Evolutionary conservation across 2,113 vertebrate species (phyloP).

Genomic region (Amia ocellicauda): DNA sequence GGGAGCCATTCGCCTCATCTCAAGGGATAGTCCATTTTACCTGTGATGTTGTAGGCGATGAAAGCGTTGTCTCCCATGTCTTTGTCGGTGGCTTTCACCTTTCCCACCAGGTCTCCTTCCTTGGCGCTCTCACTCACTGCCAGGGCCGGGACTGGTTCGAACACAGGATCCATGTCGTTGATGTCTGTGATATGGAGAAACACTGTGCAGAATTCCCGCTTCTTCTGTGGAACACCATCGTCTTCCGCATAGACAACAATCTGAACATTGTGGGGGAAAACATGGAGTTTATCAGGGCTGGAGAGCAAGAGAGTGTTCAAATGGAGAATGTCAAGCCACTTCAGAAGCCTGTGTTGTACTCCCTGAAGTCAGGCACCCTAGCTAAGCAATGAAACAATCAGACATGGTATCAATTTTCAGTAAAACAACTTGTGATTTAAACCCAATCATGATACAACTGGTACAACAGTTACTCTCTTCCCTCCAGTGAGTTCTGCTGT

Average conservation of each 20-base stretch:
- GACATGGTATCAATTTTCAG: too few species aligned
- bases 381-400: too few species aligned
- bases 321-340: too few species aligned
- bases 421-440: too few species aligned
- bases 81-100: constrained; percentile 44
- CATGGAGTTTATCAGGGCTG: neutral
- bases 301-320: too few species aligned
- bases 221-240: constrained; percentile 46
- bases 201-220: constrained; percentile 50
- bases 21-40: constrained; percentile 31
- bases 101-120: constrained; percentile 42
- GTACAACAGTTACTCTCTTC: too few species aligned
- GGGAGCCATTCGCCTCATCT: neutral
- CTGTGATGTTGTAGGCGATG: constrained; percentile 41
- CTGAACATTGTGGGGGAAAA: constrained; percentile 24
- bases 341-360: too few species aligned
- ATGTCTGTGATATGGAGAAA: constrained; percentile 43
- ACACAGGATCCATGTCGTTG: constrained; percentile 50
- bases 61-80: constrained; percentile 55
- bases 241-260: constrained; percentile 53
- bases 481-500: too few species aligned
- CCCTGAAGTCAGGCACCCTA: too few species aligned
- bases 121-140: constrained; percentile 36
- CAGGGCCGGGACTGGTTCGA: constrained; percentile 37
- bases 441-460: too few species aligned